Evolutionary conservation across 2,113 vertebrate species (phyloP).

Genomic region (Vireo altiloquus): DNA sequence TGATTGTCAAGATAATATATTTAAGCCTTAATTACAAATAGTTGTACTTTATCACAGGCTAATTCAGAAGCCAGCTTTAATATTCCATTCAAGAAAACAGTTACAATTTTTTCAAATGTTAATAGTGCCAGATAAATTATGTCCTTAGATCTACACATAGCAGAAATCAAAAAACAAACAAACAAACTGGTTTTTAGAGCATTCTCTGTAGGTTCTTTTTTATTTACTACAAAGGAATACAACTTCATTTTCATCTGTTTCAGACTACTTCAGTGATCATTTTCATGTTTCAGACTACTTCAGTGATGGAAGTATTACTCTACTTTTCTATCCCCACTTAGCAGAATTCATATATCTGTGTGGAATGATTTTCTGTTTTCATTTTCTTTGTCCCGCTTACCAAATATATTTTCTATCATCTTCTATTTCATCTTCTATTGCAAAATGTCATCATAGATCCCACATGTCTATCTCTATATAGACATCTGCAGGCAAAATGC

Average conservation of each 20-base stretch:
- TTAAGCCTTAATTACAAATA: neutral
- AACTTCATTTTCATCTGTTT: neutral
- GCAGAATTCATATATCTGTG: neutral
- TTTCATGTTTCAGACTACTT: neutral
- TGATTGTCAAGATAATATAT: neutral
- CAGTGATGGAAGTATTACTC: neutral
- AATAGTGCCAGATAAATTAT: neutral
- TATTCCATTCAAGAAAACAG: neutral
- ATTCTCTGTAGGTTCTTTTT: neutral
- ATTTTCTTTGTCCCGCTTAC: constrained; percentile 3
- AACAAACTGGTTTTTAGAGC: neutral
- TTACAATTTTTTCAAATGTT: neutral
- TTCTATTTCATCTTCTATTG: constrained; percentile 19
- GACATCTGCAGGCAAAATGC: neutral
- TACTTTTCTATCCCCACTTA: neutral
- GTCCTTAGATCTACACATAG: neutral
- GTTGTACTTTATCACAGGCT: neutral
- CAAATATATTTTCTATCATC: constrained; percentile 37
- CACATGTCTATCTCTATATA: neutral
- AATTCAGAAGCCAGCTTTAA: neutral
- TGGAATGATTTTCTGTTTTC: constrained; percentile 19
- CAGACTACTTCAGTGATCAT: neutral
- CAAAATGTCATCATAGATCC: constrained; percentile 30
- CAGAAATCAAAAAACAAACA: neutral
- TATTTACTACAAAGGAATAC: neutral